Percentiles rank a stretch among this genome's conserved stretches.
Evolutionary conservation across 2,797 vertebrate species (phyloP).

Genomic region (Crocidura indochinensis): DNA sequence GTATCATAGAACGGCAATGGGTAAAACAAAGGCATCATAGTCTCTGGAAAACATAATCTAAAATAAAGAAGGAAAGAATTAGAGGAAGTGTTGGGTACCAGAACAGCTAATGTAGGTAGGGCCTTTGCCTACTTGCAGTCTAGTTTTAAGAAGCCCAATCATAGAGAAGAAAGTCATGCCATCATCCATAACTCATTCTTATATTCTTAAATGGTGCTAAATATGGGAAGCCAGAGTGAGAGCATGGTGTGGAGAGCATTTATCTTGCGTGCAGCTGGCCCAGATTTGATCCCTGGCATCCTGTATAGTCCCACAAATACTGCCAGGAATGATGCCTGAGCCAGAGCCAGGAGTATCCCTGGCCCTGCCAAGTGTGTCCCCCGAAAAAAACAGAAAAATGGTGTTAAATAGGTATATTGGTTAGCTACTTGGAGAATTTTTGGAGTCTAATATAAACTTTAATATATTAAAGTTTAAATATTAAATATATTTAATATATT

Average conservation of each 20-base stretch:
- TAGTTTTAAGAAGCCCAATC: constrained; percentile 1
- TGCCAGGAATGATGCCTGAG: no score
- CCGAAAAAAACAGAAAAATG: neutral
- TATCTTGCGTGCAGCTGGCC: no score
- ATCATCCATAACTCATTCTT: neutral
- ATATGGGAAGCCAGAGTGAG: neutral
- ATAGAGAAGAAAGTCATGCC: neutral
- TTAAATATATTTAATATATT: no score
- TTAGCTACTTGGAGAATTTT: neutral
- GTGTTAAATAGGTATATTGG: neutral
- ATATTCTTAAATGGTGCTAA: neutral
- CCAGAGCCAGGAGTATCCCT: no score
- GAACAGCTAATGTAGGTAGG: neutral
- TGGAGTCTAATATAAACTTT: neutral
- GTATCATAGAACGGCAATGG: no score
- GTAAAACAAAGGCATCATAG: no score
- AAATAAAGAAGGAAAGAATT: neutral
- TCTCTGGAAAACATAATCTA: neutral
- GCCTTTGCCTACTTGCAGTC: neutral
- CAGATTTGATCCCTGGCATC: no score
- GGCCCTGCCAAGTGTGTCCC: no score
- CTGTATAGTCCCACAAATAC: no score
- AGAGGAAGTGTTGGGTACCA: neutral
- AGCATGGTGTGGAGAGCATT: no score
- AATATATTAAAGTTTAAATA: no score